Conservation (phyloP, 2,888 invertebrate species). For the Argyresthia albistria region DNA sequence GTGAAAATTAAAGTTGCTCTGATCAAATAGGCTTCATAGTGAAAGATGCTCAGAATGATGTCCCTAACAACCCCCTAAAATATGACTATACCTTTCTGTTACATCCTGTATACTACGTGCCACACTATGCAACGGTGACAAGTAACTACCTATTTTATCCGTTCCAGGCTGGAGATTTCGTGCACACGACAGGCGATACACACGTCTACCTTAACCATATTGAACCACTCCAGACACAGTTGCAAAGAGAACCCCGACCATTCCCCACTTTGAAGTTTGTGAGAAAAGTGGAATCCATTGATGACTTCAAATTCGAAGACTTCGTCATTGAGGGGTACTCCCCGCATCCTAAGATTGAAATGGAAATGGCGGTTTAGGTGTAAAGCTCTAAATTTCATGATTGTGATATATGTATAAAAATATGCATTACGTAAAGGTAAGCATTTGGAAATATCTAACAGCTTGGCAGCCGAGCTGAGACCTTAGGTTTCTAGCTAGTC, state of each 20-base stretch:
- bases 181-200: slow-evolving; percentile 95
- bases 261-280: slow-evolving; percentile 89
- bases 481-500: background rate
- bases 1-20: no score
- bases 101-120: no score
- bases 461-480: background rate
- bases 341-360: slow-evolving; percentile 90
- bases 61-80: no score
- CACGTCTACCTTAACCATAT: slow-evolving; percentile 95
- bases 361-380: slow-evolving; percentile 91
- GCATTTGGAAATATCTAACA: no score
- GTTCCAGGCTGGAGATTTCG: slow-evolving; percentile 89
- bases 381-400: background rate
- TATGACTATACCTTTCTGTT: no score
- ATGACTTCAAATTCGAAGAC: slow-evolving; percentile 90
- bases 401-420: no score
- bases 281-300: slow-evolving; percentile 81
- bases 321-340: slow-evolving; percentile 88
- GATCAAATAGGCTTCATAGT: no score
- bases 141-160: background rate
- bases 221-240: slow-evolving; percentile 85
- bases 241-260: slow-evolving; percentile 81
- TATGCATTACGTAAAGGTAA: no score
- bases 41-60: no score
- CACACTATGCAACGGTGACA: no score